Conservation (phyloP, 2,113 vertebrate genomes). For the Hiodon tergisus region DNA sequence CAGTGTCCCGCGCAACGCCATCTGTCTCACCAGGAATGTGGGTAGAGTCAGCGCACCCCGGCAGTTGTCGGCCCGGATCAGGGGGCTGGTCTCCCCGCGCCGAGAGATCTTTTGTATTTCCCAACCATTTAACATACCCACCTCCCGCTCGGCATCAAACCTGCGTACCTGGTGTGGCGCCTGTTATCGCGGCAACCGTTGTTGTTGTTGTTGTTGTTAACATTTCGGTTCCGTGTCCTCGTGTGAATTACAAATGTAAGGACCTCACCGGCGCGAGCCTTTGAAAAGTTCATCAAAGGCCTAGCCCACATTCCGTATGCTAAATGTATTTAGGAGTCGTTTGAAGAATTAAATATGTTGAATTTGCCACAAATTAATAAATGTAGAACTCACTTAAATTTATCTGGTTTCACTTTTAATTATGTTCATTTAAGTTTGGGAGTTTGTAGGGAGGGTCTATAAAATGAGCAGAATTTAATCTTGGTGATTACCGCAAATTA, state of each 20-base stretch:
- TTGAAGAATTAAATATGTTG: constrained; percentile 14
- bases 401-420: constrained; percentile 40
- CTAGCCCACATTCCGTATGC: constrained; percentile 43
- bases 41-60: constrained; percentile 92
- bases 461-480: constrained; percentile 46
- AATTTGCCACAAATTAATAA: constrained; percentile 17
- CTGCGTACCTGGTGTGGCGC: constrained; percentile 30
- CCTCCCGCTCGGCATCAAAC: constrained; percentile 66
- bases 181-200: constrained; percentile 6
- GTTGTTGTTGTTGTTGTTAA: constrained; percentile 45
- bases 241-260: constrained; percentile 51
- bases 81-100: constrained; percentile 57
- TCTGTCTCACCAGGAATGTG: constrained; percentile 99
- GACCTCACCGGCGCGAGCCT: constrained; percentile 46
- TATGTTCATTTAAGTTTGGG: constrained; percentile 47
- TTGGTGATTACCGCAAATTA: constrained; percentile 58
- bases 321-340: constrained; percentile 25
- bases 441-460: constrained; percentile 30
- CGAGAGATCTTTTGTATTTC: constrained; percentile 21
- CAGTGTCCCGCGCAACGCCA: constrained; percentile 97
- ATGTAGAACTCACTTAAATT: constrained; percentile 30
- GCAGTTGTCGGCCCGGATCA: constrained; percentile 92
- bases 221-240: constrained; percentile 40
- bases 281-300: constrained; percentile 32
- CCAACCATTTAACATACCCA: constrained; percentile 54